Percentiles rank a stretch among this genome's conserved stretches.
These are phyloP conservation scores for Lucilia cuprina DNA, from an alignment of 1,140 invertebrate genomes.

Conservation along the genomic window DNA sequence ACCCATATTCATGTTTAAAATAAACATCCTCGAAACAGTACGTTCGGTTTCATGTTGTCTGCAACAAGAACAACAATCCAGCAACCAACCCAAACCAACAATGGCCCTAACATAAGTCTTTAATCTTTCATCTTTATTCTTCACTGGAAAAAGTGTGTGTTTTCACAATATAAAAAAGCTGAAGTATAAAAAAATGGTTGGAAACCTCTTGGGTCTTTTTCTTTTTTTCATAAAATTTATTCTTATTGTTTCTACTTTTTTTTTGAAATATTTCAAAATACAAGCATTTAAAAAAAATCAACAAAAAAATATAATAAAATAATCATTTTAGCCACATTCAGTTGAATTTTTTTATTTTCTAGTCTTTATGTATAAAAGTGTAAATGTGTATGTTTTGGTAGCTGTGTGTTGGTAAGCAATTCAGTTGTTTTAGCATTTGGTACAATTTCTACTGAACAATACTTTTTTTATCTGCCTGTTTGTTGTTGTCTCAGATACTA, in stretches of 20 bases:
- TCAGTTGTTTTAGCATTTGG: neutral
- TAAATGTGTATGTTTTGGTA: neutral
- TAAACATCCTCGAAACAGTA: neutral
- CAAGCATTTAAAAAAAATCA: neutral
- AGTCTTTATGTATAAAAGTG: neutral
- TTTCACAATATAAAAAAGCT: too few relatives aligned
- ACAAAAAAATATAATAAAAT: neutral
- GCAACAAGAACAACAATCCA: too few relatives aligned
- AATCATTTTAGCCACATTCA: conserved; percentile 10
- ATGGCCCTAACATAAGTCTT: too few relatives aligned
- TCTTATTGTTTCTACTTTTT: neutral
- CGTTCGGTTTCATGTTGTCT: too few relatives aligned
- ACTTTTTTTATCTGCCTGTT: neutral
- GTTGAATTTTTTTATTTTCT: neutral
- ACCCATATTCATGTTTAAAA: neutral
- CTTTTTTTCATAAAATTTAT: neutral
- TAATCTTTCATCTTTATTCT: too few relatives aligned
- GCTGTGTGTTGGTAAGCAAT: neutral
- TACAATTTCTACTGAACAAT: neutral
- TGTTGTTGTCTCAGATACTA: neutral
- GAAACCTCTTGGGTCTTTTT: neutral
- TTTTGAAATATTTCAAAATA: conserved; percentile 5
- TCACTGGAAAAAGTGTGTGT: too few relatives aligned
- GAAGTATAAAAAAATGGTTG: too few relatives aligned
- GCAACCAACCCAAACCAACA: too few relatives aligned